Conservation (phyloP, 1,140 invertebrate species). For the Euglossa dilemma region DNA sequence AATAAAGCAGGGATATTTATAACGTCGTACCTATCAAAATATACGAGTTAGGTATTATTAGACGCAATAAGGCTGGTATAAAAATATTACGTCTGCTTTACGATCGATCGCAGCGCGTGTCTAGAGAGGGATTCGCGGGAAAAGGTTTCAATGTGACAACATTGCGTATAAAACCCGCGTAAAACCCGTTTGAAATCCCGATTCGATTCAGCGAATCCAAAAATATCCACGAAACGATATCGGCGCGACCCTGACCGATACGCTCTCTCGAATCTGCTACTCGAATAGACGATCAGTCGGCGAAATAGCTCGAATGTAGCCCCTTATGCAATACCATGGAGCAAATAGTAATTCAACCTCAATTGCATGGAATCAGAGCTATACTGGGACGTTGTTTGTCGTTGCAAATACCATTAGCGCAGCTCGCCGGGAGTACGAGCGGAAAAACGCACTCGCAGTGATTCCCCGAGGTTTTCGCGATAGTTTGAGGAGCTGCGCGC, state of each 20-base stretch:
- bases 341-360: conserved; percentile 62
- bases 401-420: conserved; percentile 37
- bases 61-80: background rate
- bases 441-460: background rate
- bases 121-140: too few species aligned
- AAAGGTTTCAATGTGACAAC: background rate
- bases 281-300: conserved; percentile 18
- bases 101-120: background rate
- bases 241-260: conserved; percentile 57
- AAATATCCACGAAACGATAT: conserved; percentile 4
- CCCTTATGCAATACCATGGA: conserved; percentile 42
- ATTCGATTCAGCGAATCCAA: background rate
- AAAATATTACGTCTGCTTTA: background rate
- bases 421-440: background rate
- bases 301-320: background rate
- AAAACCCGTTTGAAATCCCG: background rate
- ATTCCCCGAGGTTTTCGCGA: conserved; percentile 1
- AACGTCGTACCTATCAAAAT: conserved; percentile 9
- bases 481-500: background rate
- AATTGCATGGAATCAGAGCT: conserved; percentile 60
- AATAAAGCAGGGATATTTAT: conserved; percentile 28
- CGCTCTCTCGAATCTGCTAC: conserved; percentile 23
- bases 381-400: conserved; percentile 17
- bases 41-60: background rate
- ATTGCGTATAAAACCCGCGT: background rate